Percentiles rank a stretch among this genome's conserved stretches.
phyloP scores from a whole-genome alignment of 2,113 vertebrate genomes.

The Ibidorhyncha struthersii region DNA sequence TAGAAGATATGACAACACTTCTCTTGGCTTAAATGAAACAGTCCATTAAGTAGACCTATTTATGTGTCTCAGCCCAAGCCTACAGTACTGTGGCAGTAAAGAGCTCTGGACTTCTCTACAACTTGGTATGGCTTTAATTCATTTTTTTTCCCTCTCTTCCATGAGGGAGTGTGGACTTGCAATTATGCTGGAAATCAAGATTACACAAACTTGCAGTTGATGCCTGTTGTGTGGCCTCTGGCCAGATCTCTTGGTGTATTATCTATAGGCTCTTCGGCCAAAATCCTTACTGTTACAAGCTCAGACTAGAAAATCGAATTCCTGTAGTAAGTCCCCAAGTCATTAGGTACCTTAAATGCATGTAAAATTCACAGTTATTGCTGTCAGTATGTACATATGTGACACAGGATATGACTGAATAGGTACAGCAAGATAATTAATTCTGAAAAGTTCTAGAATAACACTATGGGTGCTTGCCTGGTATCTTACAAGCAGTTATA shows the following conservation, averaged over 20 bases:
- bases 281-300: not conserved
- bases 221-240: not conserved
- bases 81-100: not conserved
- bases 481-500: not conserved
- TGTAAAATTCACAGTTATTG: not conserved
- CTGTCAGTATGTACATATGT: not conserved
- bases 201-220: not conserved
- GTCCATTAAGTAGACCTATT: not conserved
- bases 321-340: not conserved
- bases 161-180: not conserved
- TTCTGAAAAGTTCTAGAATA: not conserved
- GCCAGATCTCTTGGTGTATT: not conserved
- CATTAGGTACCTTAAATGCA: not conserved
- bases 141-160: fast-evolving
- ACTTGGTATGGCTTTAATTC: not conserved
- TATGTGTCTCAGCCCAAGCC: not conserved
- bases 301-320: not conserved
- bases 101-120: not conserved
- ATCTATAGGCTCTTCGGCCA: not conserved
- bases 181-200: not conserved
- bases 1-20: not conserved
- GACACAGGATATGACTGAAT: not conserved
- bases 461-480: not conserved
- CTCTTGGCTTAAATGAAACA: not conserved
- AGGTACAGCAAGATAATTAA: not conserved